phyloP scores from a whole-genome alignment of 2,113 vertebrate genomes.

The Eidolon helvum region DNA sequence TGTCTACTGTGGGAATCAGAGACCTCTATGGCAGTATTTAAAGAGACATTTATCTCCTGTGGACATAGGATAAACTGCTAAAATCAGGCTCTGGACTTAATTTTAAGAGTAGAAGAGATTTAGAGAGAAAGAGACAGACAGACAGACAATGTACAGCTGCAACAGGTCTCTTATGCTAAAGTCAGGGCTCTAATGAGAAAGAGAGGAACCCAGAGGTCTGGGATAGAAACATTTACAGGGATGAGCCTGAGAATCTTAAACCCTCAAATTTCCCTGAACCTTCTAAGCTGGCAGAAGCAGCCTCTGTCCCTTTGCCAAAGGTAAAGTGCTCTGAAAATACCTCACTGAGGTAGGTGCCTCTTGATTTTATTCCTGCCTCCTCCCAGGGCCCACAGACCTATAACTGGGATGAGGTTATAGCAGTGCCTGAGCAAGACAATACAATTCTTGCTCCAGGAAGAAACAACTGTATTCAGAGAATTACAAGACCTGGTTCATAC shows the following conservation, averaged over 20 bases:
- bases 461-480: neutral
- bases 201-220: neutral
- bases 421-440: neutral
- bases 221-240: neutral
- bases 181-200: neutral
- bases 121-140: no score
- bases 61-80: neutral
- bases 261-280: neutral
- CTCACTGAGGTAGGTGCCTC: neutral
- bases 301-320: neutral
- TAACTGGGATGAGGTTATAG: neutral
- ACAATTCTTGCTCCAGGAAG: neutral
- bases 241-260: neutral
- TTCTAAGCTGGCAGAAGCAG: neutral
- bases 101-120: neutral
- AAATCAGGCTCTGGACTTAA: neutral
- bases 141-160: neutral
- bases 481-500: neutral
- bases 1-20: neutral
- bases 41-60: neutral
- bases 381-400: neutral
- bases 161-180: neutral
- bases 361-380: neutral
- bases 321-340: neutral
- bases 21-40: neutral